Conservation (phyloP, 2,113 vertebrate species). For the Chrysochloris asiatica region DNA sequence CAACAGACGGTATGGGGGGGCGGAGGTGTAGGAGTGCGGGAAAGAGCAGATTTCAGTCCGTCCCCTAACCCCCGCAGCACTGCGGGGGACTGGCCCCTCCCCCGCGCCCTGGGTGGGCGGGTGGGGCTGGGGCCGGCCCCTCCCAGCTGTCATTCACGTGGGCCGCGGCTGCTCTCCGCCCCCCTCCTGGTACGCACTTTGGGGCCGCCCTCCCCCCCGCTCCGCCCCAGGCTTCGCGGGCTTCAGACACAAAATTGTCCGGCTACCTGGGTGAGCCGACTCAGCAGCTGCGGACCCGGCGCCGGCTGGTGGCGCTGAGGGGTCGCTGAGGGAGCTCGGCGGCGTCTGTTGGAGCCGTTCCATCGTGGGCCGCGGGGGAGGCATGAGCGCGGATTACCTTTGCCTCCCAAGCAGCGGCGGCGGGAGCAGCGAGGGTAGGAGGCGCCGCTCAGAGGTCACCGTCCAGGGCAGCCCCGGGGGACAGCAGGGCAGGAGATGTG, state of each 20-base stretch:
- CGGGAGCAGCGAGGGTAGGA: slow-evolving; percentile 28
- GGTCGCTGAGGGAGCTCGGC: neutral
- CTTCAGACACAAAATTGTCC: neutral
- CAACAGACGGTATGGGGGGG: neutral
- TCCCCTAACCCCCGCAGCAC: no score
- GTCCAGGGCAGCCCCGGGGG: slow-evolving; percentile 65
- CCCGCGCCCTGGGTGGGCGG: slow-evolving; percentile 17
- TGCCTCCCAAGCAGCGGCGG: slow-evolving; percentile 66
- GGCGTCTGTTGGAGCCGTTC: slow-evolving; percentile 49
- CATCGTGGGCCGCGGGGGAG: slow-evolving; percentile 61
- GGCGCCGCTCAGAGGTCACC: slow-evolving; percentile 55
- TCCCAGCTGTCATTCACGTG: slow-evolving; percentile 62
- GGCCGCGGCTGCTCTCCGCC: slow-evolving; percentile 1
- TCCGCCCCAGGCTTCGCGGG: neutral
- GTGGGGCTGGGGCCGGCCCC: neutral
- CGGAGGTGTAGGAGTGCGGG: neutral
- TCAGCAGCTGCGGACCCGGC: slow-evolving; percentile 38
- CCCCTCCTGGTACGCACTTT: neutral
- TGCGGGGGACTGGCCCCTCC: neutral
- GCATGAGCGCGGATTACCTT: slow-evolving; percentile 77
- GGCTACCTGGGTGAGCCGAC: slow-evolving; percentile 48
- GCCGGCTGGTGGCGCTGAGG: slow-evolving; percentile 45
- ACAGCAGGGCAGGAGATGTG: slow-evolving; percentile 79
- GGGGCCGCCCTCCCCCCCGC: slow-evolving; percentile 53
- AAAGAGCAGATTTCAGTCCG: neutral